Evolutionary conservation across 2,888 invertebrate species (phyloP).

Genomic region (Atherix ibis): DNA sequence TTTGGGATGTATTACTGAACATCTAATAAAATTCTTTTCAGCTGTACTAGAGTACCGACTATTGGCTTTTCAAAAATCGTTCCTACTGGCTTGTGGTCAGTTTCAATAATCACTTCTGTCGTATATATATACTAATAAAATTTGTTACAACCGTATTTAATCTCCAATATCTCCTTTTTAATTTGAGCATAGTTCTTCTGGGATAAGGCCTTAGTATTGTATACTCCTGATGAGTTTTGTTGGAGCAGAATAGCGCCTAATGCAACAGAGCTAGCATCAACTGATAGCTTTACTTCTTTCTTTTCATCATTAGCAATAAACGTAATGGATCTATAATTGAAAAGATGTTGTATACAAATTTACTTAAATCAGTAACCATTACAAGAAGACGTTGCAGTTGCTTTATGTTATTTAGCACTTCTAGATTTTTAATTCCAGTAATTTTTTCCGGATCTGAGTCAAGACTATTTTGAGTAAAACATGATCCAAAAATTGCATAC

Average conservation of each 20-base stretch:
- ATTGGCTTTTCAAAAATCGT: slow-evolving; percentile 16
- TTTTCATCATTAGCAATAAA: slow-evolving; percentile 16
- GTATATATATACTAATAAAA: slow-evolving; percentile 19
- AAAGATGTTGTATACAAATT: too few relatives aligned
- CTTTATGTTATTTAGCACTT: too few relatives aligned
- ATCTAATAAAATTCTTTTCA: too few relatives aligned
- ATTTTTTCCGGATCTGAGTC: too few relatives aligned
- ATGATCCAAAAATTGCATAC: too few relatives aligned
- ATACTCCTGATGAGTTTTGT: slow-evolving; percentile 6
- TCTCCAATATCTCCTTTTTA: slow-evolving; percentile 17
- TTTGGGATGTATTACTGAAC: too few relatives aligned
- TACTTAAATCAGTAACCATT: too few relatives aligned
- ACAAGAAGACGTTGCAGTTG: too few relatives aligned
- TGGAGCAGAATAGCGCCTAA: slow-evolving; percentile 9
- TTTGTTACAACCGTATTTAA: slow-evolving; percentile 15
- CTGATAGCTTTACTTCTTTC: slow-evolving; percentile 14
- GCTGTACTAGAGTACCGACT: slow-evolving; percentile 10
- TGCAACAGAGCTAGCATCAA: slow-evolving; percentile 16
- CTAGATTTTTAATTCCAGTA: too few relatives aligned
- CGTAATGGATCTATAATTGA: too few relatives aligned
- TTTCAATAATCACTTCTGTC: slow-evolving; percentile 12
- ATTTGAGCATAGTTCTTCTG: slow-evolving; percentile 16
- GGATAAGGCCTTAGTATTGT: slow-evolving; percentile 5
- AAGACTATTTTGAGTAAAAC: too few relatives aligned
- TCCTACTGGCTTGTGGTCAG: slow-evolving; percentile 20